Evolutionary conservation across 2,797 vertebrate genomes (phyloP).

Genomic region (Pampus argenteus): DNA sequence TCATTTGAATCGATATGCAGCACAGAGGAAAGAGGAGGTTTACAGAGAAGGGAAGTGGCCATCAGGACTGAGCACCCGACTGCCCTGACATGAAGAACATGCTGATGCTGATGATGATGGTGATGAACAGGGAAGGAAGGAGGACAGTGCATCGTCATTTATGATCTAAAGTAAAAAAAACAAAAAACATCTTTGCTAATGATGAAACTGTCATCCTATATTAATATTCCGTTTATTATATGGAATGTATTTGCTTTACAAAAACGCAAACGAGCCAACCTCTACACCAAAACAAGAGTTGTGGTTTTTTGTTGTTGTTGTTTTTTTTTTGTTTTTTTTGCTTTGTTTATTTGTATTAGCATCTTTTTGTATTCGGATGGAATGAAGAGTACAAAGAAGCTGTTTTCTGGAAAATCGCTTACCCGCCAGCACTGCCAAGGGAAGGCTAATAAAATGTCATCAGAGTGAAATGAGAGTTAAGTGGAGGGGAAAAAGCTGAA

Average conservation of each 20-base stretch:
- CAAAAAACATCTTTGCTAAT: background rate
- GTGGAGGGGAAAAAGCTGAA: slow-evolving; percentile 85
- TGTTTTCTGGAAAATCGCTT: slow-evolving; percentile 60
- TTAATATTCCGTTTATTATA: background rate
- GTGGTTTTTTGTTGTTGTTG: no score
- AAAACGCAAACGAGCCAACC: slow-evolving; percentile 8
- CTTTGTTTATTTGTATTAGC: slow-evolving; percentile 33
- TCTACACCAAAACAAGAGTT: slow-evolving; percentile 5
- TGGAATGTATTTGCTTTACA: slow-evolving; percentile 13
- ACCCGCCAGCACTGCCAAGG: slow-evolving; percentile 67
- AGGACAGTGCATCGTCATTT: slow-evolving; percentile 16
- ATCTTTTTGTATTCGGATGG: slow-evolving; percentile 43
- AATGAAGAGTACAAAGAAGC: slow-evolving; percentile 59
- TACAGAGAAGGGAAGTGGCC: slow-evolving; percentile 65
- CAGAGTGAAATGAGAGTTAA: slow-evolving; percentile 86
- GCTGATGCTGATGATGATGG: slow-evolving; percentile 51
- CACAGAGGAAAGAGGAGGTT: slow-evolving; percentile 43
- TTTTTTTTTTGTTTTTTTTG: no score
- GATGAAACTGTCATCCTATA: background rate
- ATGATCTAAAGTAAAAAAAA: background rate
- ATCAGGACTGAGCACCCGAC: slow-evolving; percentile 40
- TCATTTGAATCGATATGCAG: slow-evolving; percentile 84
- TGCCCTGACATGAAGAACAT: slow-evolving; percentile 59
- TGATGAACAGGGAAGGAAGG: slow-evolving; percentile 23
- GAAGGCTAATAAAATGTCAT: slow-evolving; percentile 84